Evolutionary conservation across 2,113 vertebrate species (phyloP), one percentile per base, ranked within the genome.

Genomic region (Calypte anna): DNA sequence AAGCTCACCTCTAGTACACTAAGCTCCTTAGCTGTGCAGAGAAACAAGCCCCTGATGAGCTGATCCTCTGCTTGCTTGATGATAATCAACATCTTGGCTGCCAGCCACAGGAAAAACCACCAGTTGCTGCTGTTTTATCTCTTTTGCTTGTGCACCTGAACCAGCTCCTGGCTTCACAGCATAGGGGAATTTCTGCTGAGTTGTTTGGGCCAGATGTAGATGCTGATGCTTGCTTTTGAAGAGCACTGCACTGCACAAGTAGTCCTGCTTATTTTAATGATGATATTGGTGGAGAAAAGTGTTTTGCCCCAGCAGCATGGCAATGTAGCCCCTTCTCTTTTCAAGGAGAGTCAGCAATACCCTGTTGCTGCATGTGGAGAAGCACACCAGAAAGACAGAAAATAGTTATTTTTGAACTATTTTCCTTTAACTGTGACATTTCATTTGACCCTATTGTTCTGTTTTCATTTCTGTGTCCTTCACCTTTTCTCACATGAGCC

Each of bases 21-120:
- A 58, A 96, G 96, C 93, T 93, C 46, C 85, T 94, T 78, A 91
- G 80, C 85, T 73, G 77, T 57, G 77, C 84, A 79, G 79, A 48
- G 78, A 82, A 88, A 86, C 64, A 48, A 91, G 83, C 70, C 66
- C 76, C 82, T 20, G 77, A 76, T 7, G 73, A 90, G 93, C 88
- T 83, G 90, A 93, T 91, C 85, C 85, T 61, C 48, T 46, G n/a
- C 88, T 85, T 76, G 90, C 0, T 0, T 5, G 82, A 28, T 83
- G 82, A 31, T 31, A 75, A 94, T 64, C 88, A 82, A 5, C 30
- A 2, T 40, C 68, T 66, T 57, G 92, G 93, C 91, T 70, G 63
- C 16, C 74, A 44, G 81, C 93, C 78, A 24, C 0, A 1, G 70
- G 30, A 28, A 48, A 74, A 94, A 3, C 8, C 82, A 57, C 55